Base-by-base conservation (phyloP, 2,888 invertebrate species). In the Conchocele bisecta region DNA sequence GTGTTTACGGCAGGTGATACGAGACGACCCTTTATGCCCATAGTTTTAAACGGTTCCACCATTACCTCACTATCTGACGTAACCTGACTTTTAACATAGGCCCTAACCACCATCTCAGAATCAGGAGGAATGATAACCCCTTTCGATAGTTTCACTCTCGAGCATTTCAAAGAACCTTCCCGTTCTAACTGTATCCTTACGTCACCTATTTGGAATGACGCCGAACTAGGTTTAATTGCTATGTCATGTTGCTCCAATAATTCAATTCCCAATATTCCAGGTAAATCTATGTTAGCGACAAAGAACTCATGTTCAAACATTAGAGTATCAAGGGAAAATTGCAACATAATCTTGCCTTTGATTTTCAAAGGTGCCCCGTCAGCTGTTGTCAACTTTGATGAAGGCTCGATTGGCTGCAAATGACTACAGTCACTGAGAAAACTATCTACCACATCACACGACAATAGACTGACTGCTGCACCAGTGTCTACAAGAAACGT, bases 121-220 rank as follows among this genome's bases (percentile, higher is more conserved):
- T 53, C 53, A 29, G 53, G 53, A 53, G 53, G 53, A n/a, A 53
- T 53, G 15, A 53, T 37, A 17, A 41, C 39, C 56, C 15, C 31
- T 20, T 41, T 24, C 28, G 56, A 39, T 7, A 56, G 7, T 11
- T 56, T 56, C 15, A 56, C 56, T 13, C 56, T 35, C 22, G 37
- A 24, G 26, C 39, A 56, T 15, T 17, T 22, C n/a, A 31, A 37
- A 37, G 41, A 20, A 41, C 24, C 56, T 28, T 56, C 39, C 15
- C 39, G 26, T 31, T 53, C 29, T 33, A 53, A 33, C 17, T 15
- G 35, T 35, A 53, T 53, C 17, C 20, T 29, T 20, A 22, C 37
- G 53, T 53, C 33, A 33, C 53, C 53, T 31, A 53, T 53, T 17
- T 28, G 20, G 22, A 53, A 35, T 24, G 4, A 7, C 3, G 24